Base-by-base conservation (phyloP, 2,797 vertebrate genomes). In the Parauchenoglanis ngamensis region DNA sequence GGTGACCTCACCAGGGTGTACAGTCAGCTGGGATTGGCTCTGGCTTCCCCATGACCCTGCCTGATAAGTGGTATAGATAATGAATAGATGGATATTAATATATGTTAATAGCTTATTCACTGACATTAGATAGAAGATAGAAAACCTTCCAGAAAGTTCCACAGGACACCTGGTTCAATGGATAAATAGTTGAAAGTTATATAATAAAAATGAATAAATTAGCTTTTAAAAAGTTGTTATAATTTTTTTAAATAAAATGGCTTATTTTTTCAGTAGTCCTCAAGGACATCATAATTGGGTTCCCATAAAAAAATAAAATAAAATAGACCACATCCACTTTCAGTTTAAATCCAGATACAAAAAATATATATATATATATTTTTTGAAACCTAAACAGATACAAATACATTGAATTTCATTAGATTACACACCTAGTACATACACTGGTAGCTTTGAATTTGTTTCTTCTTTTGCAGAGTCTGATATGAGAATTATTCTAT, bases 401-500 rank as follows among this genome's bases (percentile, higher is more conserved):
- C 12, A 75, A 3, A n/a, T n/a, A 76, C 12, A 76, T 23, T 25
- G 15, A 76, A 76, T 49, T 10, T 0, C 25, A 52, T 52, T 49
- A 4, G 4, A 15, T 49, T 52, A 76, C 44, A 49, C 13, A 3
- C 0, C 25, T 28, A 15, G 46, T 76, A 52, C 7, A 76, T 46
- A 7, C 8, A 73, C 3, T 73, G 11, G 23, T 28, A 76, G 5
- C 1, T 76, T 8, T 76, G 12, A 76, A 56, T 56, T n/a, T 31
- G 15, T 77, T 17, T 56, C 7, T 77, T 77, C 12, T 78, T 56
- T 82, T 65, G 2, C 73, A 77, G 75, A 67, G 57, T 65, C 73
- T 65, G 75, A 85, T 1, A 59, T 78, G 46, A 78, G 84, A 31
- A 67, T 78, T 25, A 31, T 78, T 78, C 59, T 85, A 46, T 10